Evolutionary conservation across 37 sponge, comb jelly and placozoan species (phyloP).

Genomic region (Amphimedon queenslandica): DNA sequence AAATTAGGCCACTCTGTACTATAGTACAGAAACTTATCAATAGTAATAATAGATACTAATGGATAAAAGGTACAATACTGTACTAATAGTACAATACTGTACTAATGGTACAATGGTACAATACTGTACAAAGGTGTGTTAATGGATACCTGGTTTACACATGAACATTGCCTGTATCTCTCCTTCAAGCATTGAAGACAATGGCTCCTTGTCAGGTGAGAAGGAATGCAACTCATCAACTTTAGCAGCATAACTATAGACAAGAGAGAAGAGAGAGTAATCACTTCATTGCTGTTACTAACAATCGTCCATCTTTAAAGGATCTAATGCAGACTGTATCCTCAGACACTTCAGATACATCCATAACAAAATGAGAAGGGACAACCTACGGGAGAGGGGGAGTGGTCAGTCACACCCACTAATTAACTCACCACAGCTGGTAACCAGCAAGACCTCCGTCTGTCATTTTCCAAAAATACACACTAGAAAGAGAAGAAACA

Average conservation of each 20-base stretch:
- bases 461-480: slow-evolving; percentile 72
- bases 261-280: not conserved
- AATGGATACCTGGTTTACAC: slow-evolving; percentile 54
- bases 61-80: not conserved
- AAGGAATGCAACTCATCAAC: slow-evolving; percentile 62
- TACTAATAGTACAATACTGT: not conserved
- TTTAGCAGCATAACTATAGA: slow-evolving; percentile 51
- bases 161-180: slow-evolving; percentile 63
- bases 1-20: too few relatives aligned
- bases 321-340: slow-evolving; percentile 68
- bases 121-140: not conserved
- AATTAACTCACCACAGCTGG: slow-evolving; percentile 76
- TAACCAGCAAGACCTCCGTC: slow-evolving; percentile 57
- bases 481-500: slow-evolving; percentile 6
- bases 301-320: slow-evolving; percentile 95
- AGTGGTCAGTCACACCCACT: too few relatives aligned
- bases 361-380: slow-evolving; percentile 58
- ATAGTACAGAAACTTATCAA: too few relatives aligned
- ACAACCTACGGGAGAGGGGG: slow-evolving; percentile 38
- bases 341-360: slow-evolving; percentile 37
- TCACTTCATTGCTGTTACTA: slow-evolving; percentile 37
- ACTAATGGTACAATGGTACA: not conserved
- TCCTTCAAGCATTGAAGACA: slow-evolving; percentile 63
- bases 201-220: slow-evolving; percentile 59
- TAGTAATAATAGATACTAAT: too few relatives aligned